Percentiles rank a stretch among this genome's conserved stretches.
These are phyloP conservation scores for Siderastrea radians DNA, from an alignment of 92 coral and sea anemone species.

Conservation along the genomic window DNA sequence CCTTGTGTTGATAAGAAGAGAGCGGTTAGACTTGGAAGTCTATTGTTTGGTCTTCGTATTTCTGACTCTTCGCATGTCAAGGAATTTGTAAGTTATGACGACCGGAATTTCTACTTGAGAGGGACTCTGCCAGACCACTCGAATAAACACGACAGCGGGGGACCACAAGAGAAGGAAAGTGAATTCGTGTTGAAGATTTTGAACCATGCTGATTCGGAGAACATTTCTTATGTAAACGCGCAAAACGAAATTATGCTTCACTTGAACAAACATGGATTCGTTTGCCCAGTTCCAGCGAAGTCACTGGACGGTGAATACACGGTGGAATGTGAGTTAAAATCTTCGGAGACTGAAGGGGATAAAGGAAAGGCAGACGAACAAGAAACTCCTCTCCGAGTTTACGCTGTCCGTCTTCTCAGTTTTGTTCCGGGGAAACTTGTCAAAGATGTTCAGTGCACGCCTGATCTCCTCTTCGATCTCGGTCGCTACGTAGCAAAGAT, in stretches of 20 bases:
- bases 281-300: constrained; percentile 62
- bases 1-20: constrained; percentile 61
- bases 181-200: constrained; percentile 82
- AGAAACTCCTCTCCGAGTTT: background rate
- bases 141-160: background rate
- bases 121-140: constrained; percentile 29
- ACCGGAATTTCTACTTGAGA: constrained; percentile 76
- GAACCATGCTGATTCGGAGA: constrained; percentile 67
- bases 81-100: constrained; percentile 84
- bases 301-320: constrained; percentile 38
- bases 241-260: constrained; percentile 64
- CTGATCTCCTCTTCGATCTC: constrained; percentile 38
- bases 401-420: constrained; percentile 70
- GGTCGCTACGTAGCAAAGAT: constrained; percentile 66
- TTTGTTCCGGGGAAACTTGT: constrained; percentile 67
- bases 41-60: constrained; percentile 61
- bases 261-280: constrained; percentile 56
- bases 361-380: background rate
- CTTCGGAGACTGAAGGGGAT: background rate
- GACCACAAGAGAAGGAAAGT: background rate
- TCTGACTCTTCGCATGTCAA: constrained; percentile 36
- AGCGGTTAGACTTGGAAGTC: constrained; percentile 66
- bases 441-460: constrained; percentile 31
- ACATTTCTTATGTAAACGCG: constrained; percentile 60
- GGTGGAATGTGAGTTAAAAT: background rate